Base-by-base conservation (phyloP, 2,888 invertebrate genomes). In the Volucella bombylans region DNA sequence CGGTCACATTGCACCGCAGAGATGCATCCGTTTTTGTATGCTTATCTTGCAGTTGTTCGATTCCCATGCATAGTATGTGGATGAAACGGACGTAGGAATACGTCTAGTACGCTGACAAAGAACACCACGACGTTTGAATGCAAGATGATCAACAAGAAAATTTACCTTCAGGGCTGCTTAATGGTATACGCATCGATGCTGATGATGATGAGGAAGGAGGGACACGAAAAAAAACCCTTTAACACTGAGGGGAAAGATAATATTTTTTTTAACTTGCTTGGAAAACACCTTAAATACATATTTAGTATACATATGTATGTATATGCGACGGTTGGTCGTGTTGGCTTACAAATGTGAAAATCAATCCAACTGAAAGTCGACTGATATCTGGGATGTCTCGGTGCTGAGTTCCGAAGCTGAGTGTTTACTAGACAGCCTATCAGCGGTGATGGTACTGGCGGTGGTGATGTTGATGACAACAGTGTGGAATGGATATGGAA, bases 141-240 rank as follows among this genome's bases (percentile, higher is more conserved):
- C 49, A 18, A 15, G 54, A 62, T 59, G 65, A 67, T 72, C 61
- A 50, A 41, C 15, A 59, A 39, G 41, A 12, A 47, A 50, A 23
- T 50, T 18, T 52, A 52, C 77, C 62, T 54, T 55, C 50, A 69
- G 65, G 54, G 18, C 69, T 71, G 52, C 52, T 52, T 65, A 71
- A 82, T 82, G 65, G 59, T 61, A 47, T 65, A 76, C 61, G 71
- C 68, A 81, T 71, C 69, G 69, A 81, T 81, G 74, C 45, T 52
- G 69, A 73, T 74, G 68, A 64, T 31, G 68, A 41, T 52, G 38
- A 43, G 9, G 31, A 57, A 45, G 43, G 23, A 52, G 52, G 39
- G 43, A 15, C 3, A 18, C 15, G 45, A 62, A 18, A 2, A 11
- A 14, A 15, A 15, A 14, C 10, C 6, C 31, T 31, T 31, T 31